Base-by-base conservation (phyloP, 2,797 vertebrate genomes). In the Nannoperca obscura region DNA sequence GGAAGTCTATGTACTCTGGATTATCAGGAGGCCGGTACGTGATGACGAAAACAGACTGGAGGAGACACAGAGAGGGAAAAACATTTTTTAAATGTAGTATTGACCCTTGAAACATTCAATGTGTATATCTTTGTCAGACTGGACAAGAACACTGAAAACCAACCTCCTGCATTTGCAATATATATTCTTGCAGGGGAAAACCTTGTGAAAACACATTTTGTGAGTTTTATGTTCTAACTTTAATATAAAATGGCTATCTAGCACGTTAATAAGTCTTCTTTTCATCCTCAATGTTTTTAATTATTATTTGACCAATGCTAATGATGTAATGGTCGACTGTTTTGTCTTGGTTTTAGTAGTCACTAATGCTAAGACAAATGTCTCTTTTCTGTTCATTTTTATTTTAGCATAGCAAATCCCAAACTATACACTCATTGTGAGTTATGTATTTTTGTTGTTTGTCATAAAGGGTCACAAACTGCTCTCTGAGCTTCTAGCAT, bases 21-120 rank as follows among this genome's bases (percentile, higher is more conserved):
- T 96, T 98, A 74, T 97, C 96, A 22, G 97, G 98, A 74, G 97
- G 95, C 0, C 97, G 96, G 86, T 99, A 99, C 0, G 97, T 97
- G 86, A 99, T 98, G 86, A 99, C 93, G 73, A 99, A 94, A 50
- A 99, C 97, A 22, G 97, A 97, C 98, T 99, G 90, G 61, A 71
- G 30, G 80, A 71, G 66, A 75, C 69, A 90, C 71, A 85, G 9
- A 81, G 24, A 49, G 24, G 2, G 17, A 6, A n/a, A 60, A 55
- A 75, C 6, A 7, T 27, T 42, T 55, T 15, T 27, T 38, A 15
- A 70, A 20, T 3, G 42, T 24, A 46, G 7, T n/a, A n/a, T 1
- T 50, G 24, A 74, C 19, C 20, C 22, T 1, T 42, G 5, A 57
- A 66, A 20, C 10, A 32, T 30, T 36, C 12, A 34, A 2, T 3